A percentile compares a stretch with the other conserved stretches of the same genome.
Conservation (phyloP, 2,797 vertebrate genomes). For the Vespertilio murinus region DNA sequence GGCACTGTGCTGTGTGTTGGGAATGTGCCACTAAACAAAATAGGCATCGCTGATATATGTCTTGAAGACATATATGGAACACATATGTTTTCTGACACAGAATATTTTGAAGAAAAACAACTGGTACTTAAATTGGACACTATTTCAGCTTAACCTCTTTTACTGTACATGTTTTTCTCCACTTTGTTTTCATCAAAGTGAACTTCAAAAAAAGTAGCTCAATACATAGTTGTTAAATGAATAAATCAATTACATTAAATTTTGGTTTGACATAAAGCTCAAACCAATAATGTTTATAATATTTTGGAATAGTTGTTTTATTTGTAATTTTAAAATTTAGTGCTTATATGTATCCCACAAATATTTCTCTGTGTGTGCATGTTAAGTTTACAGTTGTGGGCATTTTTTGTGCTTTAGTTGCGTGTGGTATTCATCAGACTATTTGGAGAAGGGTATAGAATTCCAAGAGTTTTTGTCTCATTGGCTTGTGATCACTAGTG, state of each 20-base stretch:
- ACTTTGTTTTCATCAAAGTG: constrained; percentile 34
- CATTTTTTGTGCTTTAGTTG: neutral
- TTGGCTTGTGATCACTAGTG: neutral
- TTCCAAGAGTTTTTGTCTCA: neutral
- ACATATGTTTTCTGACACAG: neutral
- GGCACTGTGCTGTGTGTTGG: neutral
- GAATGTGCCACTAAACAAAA: neutral
- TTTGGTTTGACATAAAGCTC: constrained; percentile 1
- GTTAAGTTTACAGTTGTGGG: neutral
- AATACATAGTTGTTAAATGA: constrained; percentile 16
- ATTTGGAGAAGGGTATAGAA: neutral
- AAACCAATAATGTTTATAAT: neutral
- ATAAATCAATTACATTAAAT: constrained; percentile 17
- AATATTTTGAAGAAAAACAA: constrained; percentile 3
- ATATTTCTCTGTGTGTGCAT: neutral
- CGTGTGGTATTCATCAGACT: neutral
- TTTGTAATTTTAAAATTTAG: neutral
- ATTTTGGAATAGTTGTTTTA: constrained; percentile 15
- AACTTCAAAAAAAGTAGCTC: neutral
- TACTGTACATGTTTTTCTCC: neutral
- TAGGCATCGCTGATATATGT: neutral
- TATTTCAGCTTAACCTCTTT: neutral
- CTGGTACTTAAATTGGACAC: neutral
- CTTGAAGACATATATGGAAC: constrained; percentile 3
- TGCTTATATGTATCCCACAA: neutral